These are phyloP conservation scores for Bursaphelenchus okinawaensis DNA, from an alignment of 2,888 invertebrate genomes.

Conservation along the genomic window DNA sequence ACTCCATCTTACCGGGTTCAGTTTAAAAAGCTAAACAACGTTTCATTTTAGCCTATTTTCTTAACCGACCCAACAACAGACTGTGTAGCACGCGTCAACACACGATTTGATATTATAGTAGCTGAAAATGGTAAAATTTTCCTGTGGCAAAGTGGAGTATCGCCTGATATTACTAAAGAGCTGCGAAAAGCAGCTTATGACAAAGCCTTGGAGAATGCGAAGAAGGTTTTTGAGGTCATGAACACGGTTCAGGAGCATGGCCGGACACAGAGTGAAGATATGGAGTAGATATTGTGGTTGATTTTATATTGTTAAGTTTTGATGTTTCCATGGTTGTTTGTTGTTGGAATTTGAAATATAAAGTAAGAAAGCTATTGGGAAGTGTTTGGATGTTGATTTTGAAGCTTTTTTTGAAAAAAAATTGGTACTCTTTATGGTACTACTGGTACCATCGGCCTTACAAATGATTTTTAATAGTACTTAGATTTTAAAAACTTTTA, in stretches of 20 bases:
- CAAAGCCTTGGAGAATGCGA: not conserved
- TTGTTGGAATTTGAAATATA: not conserved
- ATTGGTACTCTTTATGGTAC: too few species aligned
- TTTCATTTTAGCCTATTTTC: constrained; percentile 3
- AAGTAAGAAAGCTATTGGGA: not conserved
- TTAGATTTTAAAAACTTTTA: not conserved
- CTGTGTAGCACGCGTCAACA: not conserved
- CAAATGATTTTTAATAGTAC: not conserved
- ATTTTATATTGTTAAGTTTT: not conserved
- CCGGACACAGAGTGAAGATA: not conserved
- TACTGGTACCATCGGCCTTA: too few species aligned
- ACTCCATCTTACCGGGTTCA: too few species aligned
- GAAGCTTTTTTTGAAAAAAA: too few species aligned
- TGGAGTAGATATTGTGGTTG: not conserved
- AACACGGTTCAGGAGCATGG: not conserved
- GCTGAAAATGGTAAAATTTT: not conserved
- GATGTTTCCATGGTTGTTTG: not conserved
- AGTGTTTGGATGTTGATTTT: too few species aligned
- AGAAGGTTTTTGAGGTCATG: not conserved
- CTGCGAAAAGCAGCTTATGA: not conserved
- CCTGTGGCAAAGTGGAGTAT: constrained; percentile 6
- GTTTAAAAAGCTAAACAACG: not conserved
- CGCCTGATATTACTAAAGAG: not conserved
- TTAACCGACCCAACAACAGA: not conserved
- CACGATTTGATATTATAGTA: constrained; percentile 1